phyloP scores from a whole-genome alignment of 2,888 invertebrate species.

The Brenthis ino region DNA sequence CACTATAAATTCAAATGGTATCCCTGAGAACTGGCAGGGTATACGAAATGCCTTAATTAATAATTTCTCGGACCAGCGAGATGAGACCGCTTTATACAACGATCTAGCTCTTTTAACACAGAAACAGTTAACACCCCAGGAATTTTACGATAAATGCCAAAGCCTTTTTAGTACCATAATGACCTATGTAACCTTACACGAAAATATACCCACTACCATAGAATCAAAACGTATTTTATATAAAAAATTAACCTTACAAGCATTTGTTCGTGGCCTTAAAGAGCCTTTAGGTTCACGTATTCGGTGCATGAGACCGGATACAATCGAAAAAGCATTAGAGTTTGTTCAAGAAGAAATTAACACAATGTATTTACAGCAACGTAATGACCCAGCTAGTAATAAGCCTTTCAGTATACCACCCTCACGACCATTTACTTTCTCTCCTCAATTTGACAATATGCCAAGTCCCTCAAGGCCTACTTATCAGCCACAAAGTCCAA shows the following conservation, averaged over 20 bases:
- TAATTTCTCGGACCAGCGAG: too few species aligned
- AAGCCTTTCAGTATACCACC: background rate
- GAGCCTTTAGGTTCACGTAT: conserved; percentile 18
- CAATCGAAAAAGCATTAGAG: conserved; percentile 18
- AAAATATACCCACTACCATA: conserved; percentile 28
- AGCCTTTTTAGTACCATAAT: conserved; percentile 22
- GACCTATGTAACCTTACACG: conserved; percentile 15
- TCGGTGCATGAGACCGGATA: conserved; percentile 11
- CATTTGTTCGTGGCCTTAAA: conserved; percentile 16
- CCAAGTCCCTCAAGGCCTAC: background rate
- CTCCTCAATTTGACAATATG: conserved; percentile 1
- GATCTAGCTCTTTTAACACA: conserved; percentile 38
- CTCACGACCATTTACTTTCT: background rate
- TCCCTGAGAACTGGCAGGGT: too few species aligned
- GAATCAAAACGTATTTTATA: conserved; percentile 31
- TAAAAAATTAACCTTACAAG: conserved; percentile 8
- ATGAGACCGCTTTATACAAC: conserved; percentile 45
- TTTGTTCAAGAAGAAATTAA: conserved; percentile 19
- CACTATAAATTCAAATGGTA: too few species aligned
- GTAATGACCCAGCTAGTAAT: conserved; percentile 4
- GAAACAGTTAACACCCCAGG: conserved; percentile 18
- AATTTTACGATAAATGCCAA: conserved; percentile 16
- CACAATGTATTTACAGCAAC: conserved; percentile 9
- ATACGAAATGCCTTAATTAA: too few species aligned
- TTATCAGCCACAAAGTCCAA: background rate